Evolutionary conservation across 2,888 invertebrate species (phyloP), one percentile per base, ranked within the genome.

Genomic region (Gymnoscelis rufifasciata): DNA sequence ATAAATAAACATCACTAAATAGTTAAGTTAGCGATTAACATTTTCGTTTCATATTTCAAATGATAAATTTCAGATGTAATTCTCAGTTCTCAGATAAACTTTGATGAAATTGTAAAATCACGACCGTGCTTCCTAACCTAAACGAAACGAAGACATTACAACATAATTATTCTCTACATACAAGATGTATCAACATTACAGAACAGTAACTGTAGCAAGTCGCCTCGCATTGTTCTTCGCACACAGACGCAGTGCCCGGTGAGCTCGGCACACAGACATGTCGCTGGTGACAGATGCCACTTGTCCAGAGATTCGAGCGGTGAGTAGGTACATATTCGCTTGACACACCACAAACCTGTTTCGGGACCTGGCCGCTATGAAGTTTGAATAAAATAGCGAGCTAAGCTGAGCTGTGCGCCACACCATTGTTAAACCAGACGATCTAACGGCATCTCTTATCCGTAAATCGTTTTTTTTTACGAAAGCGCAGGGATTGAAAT

Each of bases 361-460:
- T 69, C 59, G 59, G 60, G 56, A 60, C 57, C 58, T 62, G 55
- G 62, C 63, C 54, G 63, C 52, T 46, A 50, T 45, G 64, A 75
- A 75, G 77, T 56, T 74, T 71, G 51, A 41, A 52, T 55, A 52
- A 54, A 54, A 68, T 71, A 71, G 66, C 67, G 68, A 63, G 70
- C 70, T 65, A 74, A 78, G 71, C 79, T 80, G 74, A 78, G 72
- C 72, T 66, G 68, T 72, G 60, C 56, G 59, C 59, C 66, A 62
- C 62, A 58, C 66, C 62, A 82, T 81, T 80, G 78, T 83, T 72
- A 68, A 69, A 71, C 72, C 80, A 82, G 83, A 80, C 84, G 62
- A 71, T 62, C 69, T 86, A 86, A 87, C 87, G 87, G 87, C 70
- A 83, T 66, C 72, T 64, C 61, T 77, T 82, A 82, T 83, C 68